Evolutionary conservation across 2,797 vertebrate genomes (phyloP).

Genomic region (Lithobates sylvaticus): DNA sequence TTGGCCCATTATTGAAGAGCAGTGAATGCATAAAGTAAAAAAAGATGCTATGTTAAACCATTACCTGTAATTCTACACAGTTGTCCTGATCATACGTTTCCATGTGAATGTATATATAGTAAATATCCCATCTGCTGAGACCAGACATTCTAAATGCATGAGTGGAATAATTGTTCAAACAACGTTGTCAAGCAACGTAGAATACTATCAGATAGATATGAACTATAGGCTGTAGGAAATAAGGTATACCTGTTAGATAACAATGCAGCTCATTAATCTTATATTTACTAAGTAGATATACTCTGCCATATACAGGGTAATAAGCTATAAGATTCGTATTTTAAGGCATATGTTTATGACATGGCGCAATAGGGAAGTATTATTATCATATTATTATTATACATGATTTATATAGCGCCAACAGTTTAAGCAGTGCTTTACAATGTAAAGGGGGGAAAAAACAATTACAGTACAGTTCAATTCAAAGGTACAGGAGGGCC

Average conservation of each 20-base stretch:
- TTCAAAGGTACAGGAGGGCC: no score
- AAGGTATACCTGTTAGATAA: conserved; percentile 29
- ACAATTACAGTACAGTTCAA: no score
- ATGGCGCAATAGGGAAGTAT: background rate
- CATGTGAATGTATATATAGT: background rate
- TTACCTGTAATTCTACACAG: no score
- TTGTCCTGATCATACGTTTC: background rate
- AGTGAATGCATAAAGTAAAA: no score
- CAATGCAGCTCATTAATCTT: conserved; percentile 33
- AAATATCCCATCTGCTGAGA: background rate
- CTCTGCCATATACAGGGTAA: background rate
- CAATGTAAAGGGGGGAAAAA: no score
- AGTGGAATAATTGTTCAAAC: conserved; percentile 26
- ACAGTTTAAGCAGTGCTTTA: no score
- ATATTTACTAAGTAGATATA: conserved; percentile 40
- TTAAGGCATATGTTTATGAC: background rate
- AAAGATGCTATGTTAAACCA: no score
- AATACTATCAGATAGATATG: conserved; percentile 22
- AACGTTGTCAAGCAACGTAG: conserved; percentile 35
- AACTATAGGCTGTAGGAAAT: conserved; percentile 10
- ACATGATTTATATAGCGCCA: no score
- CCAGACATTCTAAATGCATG: conserved; percentile 9
- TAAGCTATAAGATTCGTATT: background rate
- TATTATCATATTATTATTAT: no score
- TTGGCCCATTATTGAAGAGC: no score